Evolutionary conservation across 2,888 invertebrate species (phyloP).

Genomic region (Dolichopus griseipennis): DNA sequence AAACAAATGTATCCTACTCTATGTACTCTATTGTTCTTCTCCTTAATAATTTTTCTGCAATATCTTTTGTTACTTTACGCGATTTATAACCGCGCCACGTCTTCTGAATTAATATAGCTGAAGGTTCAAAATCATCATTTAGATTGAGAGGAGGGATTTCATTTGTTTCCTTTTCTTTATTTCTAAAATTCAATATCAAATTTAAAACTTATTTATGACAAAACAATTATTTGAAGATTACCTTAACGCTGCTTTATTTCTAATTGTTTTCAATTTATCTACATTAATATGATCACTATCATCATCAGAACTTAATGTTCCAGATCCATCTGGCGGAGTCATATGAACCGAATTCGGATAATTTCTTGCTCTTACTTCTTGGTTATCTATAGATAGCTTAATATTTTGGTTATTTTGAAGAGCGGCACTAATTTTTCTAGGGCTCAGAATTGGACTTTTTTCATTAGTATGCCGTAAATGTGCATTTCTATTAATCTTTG

Average conservation of each 20-base stretch:
- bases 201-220: not conserved
- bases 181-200: constrained; percentile 22
- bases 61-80: constrained; percentile 51
- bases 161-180: constrained; percentile 32
- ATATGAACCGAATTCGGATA: constrained; percentile 31
- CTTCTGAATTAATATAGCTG: constrained; percentile 75
- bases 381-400: constrained; percentile 24
- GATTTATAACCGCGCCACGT: constrained; percentile 79
- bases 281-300: constrained; percentile 57
- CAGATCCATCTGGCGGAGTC: constrained; percentile 35
- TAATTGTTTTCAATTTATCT: constrained; percentile 57
- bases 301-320: constrained; percentile 48
- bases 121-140: constrained; percentile 40
- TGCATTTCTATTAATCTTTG: constrained; percentile 36
- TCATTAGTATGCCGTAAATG: constrained; percentile 33
- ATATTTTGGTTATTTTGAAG: constrained; percentile 16
- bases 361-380: constrained; percentile 26
- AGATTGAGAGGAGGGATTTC: constrained; percentile 27
- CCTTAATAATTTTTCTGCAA: constrained; percentile 60
- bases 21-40: constrained; percentile 75
- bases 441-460: constrained; percentile 37
- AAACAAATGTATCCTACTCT: constrained; percentile 53
- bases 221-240: constrained; percentile 23
- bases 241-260: constrained; percentile 52
- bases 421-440: constrained; percentile 29